These are phyloP conservation scores for Rhogogaster chlorosoma DNA, from an alignment of 2,888 invertebrate genomes.

Conservation along the genomic window DNA sequence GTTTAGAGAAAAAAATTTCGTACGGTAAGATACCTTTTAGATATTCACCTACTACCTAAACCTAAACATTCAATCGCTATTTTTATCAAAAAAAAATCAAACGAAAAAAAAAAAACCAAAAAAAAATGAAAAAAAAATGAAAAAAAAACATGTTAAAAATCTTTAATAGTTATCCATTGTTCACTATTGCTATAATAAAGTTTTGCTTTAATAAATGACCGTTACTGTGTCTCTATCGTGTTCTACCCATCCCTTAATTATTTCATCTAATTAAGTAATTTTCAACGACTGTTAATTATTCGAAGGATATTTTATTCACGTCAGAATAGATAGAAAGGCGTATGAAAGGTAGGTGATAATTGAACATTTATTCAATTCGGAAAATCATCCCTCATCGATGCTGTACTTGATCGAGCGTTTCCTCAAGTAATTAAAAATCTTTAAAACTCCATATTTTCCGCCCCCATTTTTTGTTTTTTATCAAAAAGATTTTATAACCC, in stretches of 20 bases:
- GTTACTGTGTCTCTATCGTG: slow-evolving; percentile 52
- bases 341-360: not conserved
- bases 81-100: slow-evolving; percentile 71
- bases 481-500: not conserved
- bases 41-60: slow-evolving; percentile 54
- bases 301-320: not conserved
- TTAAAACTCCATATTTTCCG: no score
- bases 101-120: slow-evolving; percentile 66
- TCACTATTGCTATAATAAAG: slow-evolving; percentile 77
- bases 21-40: slow-evolving; percentile 62
- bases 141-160: slow-evolving; percentile 73
- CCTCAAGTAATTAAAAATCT: not conserved
- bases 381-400: not conserved
- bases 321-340: not conserved
- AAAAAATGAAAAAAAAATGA: slow-evolving; percentile 68
- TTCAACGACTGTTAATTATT: not conserved
- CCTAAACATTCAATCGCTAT: slow-evolving; percentile 75
- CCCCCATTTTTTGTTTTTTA: not conserved
- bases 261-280: not conserved
- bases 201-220: slow-evolving; percentile 76
- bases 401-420: not conserved
- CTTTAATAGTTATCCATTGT: slow-evolving; percentile 76
- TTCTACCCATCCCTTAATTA: not conserved
- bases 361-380: not conserved
- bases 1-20: slow-evolving; percentile 59